These are phyloP conservation scores for Pandemis corylana DNA, from an alignment of 2,888 invertebrate genomes.

Conservation along the genomic window DNA sequence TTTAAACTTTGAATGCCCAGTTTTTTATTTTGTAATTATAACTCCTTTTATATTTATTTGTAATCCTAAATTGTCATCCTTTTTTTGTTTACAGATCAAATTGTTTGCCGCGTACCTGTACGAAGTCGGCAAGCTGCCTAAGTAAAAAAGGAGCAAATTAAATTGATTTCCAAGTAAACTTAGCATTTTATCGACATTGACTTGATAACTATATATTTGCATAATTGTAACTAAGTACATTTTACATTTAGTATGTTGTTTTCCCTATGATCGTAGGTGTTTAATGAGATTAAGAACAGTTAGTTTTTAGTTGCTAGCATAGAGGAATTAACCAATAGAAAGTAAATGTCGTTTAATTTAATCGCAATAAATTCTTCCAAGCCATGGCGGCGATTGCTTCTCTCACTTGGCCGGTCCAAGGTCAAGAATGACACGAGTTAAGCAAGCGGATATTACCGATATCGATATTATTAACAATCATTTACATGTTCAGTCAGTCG, in stretches of 20 bases:
- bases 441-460: too few relatives aligned
- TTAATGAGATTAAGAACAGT: neutral
- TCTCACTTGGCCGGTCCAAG: too few relatives aligned
- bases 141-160: constrained; percentile 49
- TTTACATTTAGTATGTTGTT: constrained; percentile 7
- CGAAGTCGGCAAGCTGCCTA: constrained; percentile 87
- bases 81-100: constrained; percentile 90
- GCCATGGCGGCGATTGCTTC: too few relatives aligned
- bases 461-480: too few relatives aligned
- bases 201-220: neutral
- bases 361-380: too few relatives aligned
- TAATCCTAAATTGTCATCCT: constrained; percentile 12
- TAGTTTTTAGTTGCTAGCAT: neutral
- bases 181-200: neutral
- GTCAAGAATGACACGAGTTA: too few relatives aligned
- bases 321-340: too few relatives aligned
- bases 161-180: constrained; percentile 8
- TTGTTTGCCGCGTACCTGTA: constrained; percentile 95
- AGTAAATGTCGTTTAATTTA: too few relatives aligned
- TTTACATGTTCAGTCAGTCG: too few relatives aligned
- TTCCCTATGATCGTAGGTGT: neutral
- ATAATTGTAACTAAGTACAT: constrained; percentile 35
- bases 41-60: too few relatives aligned
- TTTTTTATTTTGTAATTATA: too few relatives aligned
- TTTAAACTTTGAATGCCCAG: too few relatives aligned